These are phyloP conservation scores for Marasmarcha lunaedactyla DNA, from an alignment of 2,888 invertebrate genomes.

Conservation along the genomic window DNA sequence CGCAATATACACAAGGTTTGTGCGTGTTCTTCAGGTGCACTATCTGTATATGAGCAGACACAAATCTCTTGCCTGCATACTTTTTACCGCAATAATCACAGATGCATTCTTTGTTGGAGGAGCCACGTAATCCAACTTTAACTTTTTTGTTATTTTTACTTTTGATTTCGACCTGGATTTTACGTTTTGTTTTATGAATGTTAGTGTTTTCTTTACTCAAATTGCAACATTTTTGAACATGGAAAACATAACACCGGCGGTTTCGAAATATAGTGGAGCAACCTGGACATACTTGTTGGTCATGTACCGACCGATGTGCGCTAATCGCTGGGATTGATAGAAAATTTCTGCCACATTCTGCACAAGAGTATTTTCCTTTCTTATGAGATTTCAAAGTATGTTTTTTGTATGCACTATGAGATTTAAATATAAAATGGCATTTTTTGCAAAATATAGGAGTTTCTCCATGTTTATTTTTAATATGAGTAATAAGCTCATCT, in stretches of 20 bases:
- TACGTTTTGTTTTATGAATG: conserved; percentile 23
- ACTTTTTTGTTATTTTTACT: conserved; percentile 28
- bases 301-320: conserved; percentile 39
- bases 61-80: conserved; percentile 43
- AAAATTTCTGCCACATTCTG: conserved; percentile 46
- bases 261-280: conserved; percentile 45
- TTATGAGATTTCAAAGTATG: conserved; percentile 33
- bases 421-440: conserved; percentile 35
- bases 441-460: conserved; percentile 35
- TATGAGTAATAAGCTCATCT: conserved; percentile 33
- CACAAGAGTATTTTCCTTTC: conserved; percentile 32
- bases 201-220: conserved; percentile 27
- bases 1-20: conserved; percentile 42
- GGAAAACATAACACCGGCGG: conserved; percentile 41
- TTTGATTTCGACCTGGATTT: conserved; percentile 29
- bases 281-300: conserved; percentile 34
- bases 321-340: conserved; percentile 29
- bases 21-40: conserved; percentile 51
- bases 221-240: conserved; percentile 41
- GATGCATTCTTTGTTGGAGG: conserved; percentile 33
- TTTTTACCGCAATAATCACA: conserved; percentile 52
- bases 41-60: conserved; percentile 50
- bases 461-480: conserved; percentile 25
- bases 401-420: conserved; percentile 20
- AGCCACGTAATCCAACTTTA: conserved; percentile 40